Conservation (phyloP, 2,113 vertebrate genomes). For the Zosterops japonicus region DNA sequence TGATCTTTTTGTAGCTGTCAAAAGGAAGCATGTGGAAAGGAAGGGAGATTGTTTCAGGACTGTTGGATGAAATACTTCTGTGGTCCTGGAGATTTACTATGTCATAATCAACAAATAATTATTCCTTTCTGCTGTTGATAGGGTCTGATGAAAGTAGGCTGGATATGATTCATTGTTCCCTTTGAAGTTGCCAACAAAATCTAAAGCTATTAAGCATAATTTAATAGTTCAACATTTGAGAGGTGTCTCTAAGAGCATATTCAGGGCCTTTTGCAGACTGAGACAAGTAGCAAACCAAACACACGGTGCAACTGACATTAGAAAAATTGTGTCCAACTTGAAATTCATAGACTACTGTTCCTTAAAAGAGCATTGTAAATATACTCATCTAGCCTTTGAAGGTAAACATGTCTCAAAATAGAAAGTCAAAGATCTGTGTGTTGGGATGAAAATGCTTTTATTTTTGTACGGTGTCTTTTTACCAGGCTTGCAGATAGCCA, state of each 20-base stretch:
- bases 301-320: neutral
- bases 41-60: constrained; percentile 27
- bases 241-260: neutral
- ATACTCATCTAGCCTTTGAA: neutral
- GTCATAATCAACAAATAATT: constrained; percentile 39
- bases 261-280: neutral
- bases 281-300: neutral
- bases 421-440: neutral
- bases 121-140: constrained; percentile 10
- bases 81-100: neutral
- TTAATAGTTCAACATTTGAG: constrained; percentile 29
- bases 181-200: constrained; percentile 18
- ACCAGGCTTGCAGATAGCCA: neutral
- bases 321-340: neutral
- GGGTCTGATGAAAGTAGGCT: neutral
- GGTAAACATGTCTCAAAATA: neutral
- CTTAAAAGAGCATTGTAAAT: neutral
- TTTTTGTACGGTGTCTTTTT: neutral
- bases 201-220: neutral
- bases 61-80: neutral
- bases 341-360: neutral
- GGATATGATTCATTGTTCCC: neutral
- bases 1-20: neutral
- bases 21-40: neutral
- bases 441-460: neutral